phyloP scores from a whole-genome alignment of 1,140 invertebrate genomes.

The Apis laboriosa region DNA sequence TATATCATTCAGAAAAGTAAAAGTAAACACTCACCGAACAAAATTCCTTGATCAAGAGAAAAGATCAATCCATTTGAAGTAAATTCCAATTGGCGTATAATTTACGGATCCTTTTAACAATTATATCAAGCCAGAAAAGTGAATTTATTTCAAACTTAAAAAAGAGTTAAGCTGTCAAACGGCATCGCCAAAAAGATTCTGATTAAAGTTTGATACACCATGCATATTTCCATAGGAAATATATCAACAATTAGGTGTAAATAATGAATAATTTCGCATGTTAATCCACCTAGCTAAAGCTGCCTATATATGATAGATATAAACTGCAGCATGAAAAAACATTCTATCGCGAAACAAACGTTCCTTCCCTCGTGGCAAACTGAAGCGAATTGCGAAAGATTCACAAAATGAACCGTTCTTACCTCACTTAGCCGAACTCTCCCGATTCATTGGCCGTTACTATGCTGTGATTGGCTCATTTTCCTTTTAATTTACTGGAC shows the following conservation, averaged over 20 bases:
- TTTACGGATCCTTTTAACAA: neutral
- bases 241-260: too few species aligned
- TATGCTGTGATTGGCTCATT: slow-evolving; percentile 34
- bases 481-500: slow-evolving; percentile 12
- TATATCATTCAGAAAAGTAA: neutral
- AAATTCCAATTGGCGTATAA: neutral
- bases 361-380: neutral
- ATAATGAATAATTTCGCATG: neutral
- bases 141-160: neutral
- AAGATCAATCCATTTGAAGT: slow-evolving; percentile 22
- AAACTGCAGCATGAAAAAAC: slow-evolving; percentile 39
- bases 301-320: slow-evolving; percentile 42
- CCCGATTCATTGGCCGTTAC: slow-evolving; percentile 3
- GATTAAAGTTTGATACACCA: neutral
- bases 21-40: slow-evolving; percentile 25
- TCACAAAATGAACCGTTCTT: slow-evolving; percentile 11
- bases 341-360: neutral
- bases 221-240: neutral
- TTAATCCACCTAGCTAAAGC: neutral
- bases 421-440: slow-evolving; percentile 33
- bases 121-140: neutral
- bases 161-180: slow-evolving; percentile 21
- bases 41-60: neutral
- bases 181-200: neutral
- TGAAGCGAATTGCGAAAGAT: slow-evolving; percentile 37